These are phyloP conservation scores for Echinometra lucunter DNA, from an alignment of 53 echinoderm and acorn worm genomes.

Conservation along the genomic window DNA sequence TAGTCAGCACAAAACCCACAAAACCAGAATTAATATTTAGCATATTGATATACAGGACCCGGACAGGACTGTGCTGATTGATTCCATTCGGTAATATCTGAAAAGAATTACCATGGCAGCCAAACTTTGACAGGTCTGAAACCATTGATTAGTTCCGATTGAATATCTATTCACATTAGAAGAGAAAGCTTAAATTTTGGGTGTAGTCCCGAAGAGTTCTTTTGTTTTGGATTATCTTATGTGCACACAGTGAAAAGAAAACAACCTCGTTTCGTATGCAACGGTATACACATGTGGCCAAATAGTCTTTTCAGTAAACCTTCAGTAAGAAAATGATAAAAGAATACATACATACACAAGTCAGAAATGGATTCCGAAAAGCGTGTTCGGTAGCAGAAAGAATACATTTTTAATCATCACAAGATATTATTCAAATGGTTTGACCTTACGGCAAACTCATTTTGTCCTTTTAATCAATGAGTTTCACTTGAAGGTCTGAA, in stretches of 20 bases:
- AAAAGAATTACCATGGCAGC: neutral
- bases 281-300: neutral
- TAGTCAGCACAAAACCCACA: too few relatives aligned
- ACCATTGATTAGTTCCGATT: neutral
- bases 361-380: neutral
- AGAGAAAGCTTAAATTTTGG: conserved; percentile 22
- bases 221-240: neutral
- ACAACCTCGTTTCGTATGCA: neutral
- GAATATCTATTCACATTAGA: neutral
- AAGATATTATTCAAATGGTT: neutral
- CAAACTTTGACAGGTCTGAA: neutral
- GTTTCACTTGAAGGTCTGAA: neutral
- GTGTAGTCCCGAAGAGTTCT: conserved; percentile 8
- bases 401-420: neutral
- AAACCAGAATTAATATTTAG: too few relatives aligned
- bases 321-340: neutral
- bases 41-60: too few relatives aligned
- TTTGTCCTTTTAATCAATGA: neutral
- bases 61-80: too few relatives aligned
- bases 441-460: neutral
- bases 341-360: neutral
- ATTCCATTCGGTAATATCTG: too few relatives aligned
- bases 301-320: neutral
- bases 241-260: neutral
- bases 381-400: neutral